phyloP scores from a whole-genome alignment of 1,140 invertebrate species.

The Ptiloglossa arizonensis region DNA sequence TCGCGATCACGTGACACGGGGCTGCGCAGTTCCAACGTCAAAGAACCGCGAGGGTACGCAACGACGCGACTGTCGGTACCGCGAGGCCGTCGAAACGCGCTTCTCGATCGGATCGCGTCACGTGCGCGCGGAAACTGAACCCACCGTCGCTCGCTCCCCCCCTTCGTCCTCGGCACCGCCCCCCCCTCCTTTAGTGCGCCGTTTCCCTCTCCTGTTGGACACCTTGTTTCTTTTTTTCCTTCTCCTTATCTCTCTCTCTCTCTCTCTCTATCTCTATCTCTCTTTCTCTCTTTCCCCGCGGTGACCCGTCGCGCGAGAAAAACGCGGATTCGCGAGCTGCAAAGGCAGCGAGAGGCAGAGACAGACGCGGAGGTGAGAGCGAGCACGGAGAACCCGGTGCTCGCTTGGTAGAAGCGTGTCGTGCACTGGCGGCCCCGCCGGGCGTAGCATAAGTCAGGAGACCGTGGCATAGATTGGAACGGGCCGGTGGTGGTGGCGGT shows the following conservation, averaged over 20 bases:
- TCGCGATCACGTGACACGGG: constrained; percentile 18
- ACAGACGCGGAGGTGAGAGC: background rate
- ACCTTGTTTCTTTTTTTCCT: too few species aligned
- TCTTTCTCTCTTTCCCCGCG: too few species aligned
- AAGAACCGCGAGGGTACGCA: too few species aligned
- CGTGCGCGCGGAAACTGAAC: constrained; percentile 65
- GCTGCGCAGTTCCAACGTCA: background rate
- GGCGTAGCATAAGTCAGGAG: constrained; percentile 68
- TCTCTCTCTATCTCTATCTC: too few species aligned
- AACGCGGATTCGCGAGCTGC: constrained; percentile 14
- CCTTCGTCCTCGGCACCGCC: constrained; percentile 42
- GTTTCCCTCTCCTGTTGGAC: constrained; percentile 29
- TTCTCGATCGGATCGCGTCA: constrained; percentile 58
- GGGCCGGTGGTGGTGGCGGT: constrained; percentile 51
- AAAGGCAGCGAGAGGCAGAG: constrained; percentile 29
- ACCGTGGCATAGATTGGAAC: constrained; percentile 69
- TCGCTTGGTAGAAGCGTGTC: constrained; percentile 76
- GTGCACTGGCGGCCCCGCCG: constrained; percentile 72
- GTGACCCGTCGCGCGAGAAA: constrained; percentile 23
- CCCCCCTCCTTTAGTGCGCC: constrained; percentile 29
- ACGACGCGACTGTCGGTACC: background rate
- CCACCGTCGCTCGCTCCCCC: constrained; percentile 51
- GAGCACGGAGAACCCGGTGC: constrained; percentile 67
- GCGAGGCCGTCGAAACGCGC: background rate
- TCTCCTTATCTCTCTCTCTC: too few species aligned